Evolutionary conservation across 2,797 vertebrate species (phyloP).

Genomic region (Siniperca undulata): DNA sequence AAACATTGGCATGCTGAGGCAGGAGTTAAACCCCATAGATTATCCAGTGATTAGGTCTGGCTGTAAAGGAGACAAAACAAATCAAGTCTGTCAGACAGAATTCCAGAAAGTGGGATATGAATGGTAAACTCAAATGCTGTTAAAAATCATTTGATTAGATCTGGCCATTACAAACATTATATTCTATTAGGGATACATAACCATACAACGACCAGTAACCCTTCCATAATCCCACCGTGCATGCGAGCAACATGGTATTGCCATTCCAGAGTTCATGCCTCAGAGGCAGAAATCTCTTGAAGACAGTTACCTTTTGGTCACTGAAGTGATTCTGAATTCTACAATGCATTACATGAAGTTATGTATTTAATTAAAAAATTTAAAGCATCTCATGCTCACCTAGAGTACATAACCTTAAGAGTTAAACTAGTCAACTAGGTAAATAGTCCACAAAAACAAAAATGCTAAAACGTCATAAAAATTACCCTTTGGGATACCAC

Average conservation of each 20-base stretch:
- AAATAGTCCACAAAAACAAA: background rate
- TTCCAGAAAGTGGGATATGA: slow-evolving; percentile 25
- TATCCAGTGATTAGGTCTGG: slow-evolving; percentile 47
- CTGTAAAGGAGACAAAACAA: slow-evolving; percentile 48
- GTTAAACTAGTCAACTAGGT: background rate
- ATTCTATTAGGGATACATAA: background rate
- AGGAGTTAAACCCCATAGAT: slow-evolving; percentile 49
- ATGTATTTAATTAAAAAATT: background rate
- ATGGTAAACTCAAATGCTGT: slow-evolving; percentile 10
- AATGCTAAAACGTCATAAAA: background rate
- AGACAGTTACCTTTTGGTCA: background rate
- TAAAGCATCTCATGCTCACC: background rate
- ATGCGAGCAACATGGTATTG: background rate
- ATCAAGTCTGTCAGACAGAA: slow-evolving; percentile 27
- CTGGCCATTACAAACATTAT: background rate
- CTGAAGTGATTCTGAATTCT: background rate
- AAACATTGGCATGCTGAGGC: slow-evolving; percentile 57
- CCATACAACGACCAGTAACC: background rate
- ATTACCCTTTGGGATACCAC: background rate
- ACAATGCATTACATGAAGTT: background rate
- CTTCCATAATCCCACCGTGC: slow-evolving; percentile 1
- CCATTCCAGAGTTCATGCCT: background rate
- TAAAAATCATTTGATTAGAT: slow-evolving; percentile 15
- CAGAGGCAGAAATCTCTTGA: background rate
- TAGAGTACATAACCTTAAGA: background rate